Conservation (phyloP, 2,888 invertebrate genomes). For the Nudaria mundana region DNA sequence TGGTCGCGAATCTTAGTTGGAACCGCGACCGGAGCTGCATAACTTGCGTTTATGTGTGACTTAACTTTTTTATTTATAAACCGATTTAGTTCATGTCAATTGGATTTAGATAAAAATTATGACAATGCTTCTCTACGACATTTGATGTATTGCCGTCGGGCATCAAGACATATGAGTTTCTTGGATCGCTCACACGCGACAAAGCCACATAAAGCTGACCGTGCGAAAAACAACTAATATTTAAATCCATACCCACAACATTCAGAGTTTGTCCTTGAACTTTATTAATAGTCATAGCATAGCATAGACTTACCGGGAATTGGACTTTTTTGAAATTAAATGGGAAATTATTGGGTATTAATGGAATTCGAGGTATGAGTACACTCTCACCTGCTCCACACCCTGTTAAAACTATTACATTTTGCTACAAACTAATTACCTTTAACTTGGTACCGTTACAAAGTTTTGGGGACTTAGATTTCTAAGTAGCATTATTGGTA, state of each 20-base stretch:
- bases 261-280: conserved; percentile 21
- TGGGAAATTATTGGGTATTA: conserved; percentile 23
- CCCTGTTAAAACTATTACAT: conserved; percentile 22
- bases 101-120: no score
- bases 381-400: conserved; percentile 15
- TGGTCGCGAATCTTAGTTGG: no score
- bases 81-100: no score
- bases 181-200: conserved; percentile 1
- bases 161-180: background rate
- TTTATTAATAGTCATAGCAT: conserved; percentile 23
- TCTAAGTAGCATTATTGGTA: conserved; percentile 7
- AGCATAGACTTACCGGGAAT: conserved; percentile 14
- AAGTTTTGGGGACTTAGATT: conserved; percentile 7
- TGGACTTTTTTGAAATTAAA: conserved; percentile 23
- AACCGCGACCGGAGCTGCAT: no score
- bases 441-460: conserved; percentile 9
- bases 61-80: no score
- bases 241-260: conserved; percentile 21
- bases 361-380: conserved; percentile 23
- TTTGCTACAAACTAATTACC: conserved; percentile 12
- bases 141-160: background rate
- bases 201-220: conserved; percentile 10
- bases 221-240: conserved; percentile 18
- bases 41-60: no score
- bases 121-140: no score